Conservation (phyloP, 2,888 invertebrate genomes). For the Cyaniris semiargus region DNA sequence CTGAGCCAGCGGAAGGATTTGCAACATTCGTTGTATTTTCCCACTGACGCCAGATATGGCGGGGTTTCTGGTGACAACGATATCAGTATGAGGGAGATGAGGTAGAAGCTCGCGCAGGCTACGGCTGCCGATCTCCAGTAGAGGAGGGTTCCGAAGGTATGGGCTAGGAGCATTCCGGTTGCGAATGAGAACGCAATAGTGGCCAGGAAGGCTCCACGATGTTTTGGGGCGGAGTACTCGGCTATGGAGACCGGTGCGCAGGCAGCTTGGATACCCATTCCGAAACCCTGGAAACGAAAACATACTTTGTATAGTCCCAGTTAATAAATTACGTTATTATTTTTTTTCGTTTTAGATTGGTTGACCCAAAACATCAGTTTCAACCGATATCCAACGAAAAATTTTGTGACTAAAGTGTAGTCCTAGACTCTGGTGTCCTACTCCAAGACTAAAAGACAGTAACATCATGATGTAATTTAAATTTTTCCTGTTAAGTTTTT, state of each 20-base stretch:
- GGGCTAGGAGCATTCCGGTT: conserved; percentile 82
- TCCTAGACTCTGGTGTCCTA: no score
- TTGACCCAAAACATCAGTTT: no score
- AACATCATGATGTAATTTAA: no score
- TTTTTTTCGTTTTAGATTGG: no score
- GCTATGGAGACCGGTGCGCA: conserved; percentile 72
- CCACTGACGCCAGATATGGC: conserved; percentile 82
- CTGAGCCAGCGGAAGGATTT: conserved; percentile 81
- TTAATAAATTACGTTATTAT: no score
- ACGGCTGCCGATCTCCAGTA: conserved; percentile 81
- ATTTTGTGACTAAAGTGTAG: no score
- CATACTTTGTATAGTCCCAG: background rate
- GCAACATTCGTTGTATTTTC: conserved; percentile 76
- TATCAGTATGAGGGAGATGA: conserved; percentile 73
- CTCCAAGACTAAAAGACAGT: no score
- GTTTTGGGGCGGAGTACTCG: conserved; percentile 77
- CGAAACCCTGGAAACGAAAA: conserved; percentile 69
- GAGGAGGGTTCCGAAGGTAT: conserved; percentile 82
- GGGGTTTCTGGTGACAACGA: conserved; percentile 83
- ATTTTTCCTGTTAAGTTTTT: no score
- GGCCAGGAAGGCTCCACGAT: conserved; percentile 83
- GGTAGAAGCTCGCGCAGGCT: conserved; percentile 74
- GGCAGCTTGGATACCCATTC: conserved; percentile 77
- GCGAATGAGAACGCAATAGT: conserved; percentile 83
- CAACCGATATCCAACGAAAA: no score